These are phyloP conservation scores for Xiphias gladius DNA, from an alignment of 2,113 vertebrate species.

Conservation along the genomic window DNA sequence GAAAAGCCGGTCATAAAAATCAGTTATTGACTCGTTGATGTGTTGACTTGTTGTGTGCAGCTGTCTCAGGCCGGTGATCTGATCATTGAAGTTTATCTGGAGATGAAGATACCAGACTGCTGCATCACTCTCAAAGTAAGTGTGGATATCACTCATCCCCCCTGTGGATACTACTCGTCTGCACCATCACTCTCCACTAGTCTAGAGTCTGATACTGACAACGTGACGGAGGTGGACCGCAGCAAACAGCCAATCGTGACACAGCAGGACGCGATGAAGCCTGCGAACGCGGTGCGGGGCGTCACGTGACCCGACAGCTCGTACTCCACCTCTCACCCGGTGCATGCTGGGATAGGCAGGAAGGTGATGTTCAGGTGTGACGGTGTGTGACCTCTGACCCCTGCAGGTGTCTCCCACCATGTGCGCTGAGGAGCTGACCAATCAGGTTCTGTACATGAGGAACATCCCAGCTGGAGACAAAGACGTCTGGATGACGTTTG, in stretches of 20 bases:
- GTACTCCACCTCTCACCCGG: background rate
- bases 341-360: background rate
- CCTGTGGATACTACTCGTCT: too few relatives aligned
- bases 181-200: too few relatives aligned
- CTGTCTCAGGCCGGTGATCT: constrained; percentile 97
- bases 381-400: constrained; percentile 30
- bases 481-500: constrained; percentile 95
- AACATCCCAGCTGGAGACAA: constrained; percentile 87
- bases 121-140: constrained; percentile 96
- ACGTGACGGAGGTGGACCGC: too few relatives aligned
- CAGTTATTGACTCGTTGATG: too few relatives aligned
- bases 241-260: too few relatives aligned
- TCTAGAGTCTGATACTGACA: too few relatives aligned
- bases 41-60: constrained; percentile 73
- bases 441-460: constrained; percentile 97
- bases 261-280: too few relatives aligned
- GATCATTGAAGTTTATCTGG: constrained; percentile 97
- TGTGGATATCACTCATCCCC: too few relatives aligned
- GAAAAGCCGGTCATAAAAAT: too few relatives aligned
- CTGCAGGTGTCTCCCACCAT: constrained; percentile 95
- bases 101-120: constrained; percentile 92
- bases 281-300: too few relatives aligned
- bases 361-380: background rate
- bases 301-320: too few relatives aligned
- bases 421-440: constrained; percentile 96